These are phyloP conservation scores for Lampris megalopsis DNA, from an alignment of 2,113 vertebrate genomes.

Conservation along the genomic window DNA sequence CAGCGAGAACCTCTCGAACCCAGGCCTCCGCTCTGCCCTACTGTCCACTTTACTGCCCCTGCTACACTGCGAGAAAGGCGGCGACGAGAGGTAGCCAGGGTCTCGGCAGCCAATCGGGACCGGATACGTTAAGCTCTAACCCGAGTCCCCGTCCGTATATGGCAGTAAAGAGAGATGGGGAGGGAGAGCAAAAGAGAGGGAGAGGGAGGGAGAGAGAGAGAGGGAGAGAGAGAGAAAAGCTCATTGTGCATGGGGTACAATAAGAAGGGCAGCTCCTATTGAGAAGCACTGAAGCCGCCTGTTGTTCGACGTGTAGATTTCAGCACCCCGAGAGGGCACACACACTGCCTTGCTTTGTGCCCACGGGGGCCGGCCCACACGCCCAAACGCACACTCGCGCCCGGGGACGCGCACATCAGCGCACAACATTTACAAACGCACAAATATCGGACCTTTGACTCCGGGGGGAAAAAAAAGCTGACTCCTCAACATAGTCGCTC, in stretches of 20 bases:
- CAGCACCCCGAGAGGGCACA: conserved; percentile 66
- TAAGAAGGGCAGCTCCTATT: conserved; percentile 87
- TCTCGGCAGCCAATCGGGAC: conserved; percentile 46
- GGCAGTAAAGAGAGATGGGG: conserved; percentile 39
- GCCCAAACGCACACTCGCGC: conserved; percentile 68
- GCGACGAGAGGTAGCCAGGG: conserved; percentile 33
- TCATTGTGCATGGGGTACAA: conserved; percentile 87
- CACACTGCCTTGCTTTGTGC: conserved; percentile 83
- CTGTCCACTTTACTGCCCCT: neutral
- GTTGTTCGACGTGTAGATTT: conserved; percentile 82
- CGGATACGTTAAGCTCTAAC: conserved; percentile 42
- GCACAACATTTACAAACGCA: conserved; percentile 47
- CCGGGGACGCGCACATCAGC: conserved; percentile 39
- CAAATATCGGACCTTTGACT: conserved; percentile 36
- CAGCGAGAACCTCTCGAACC: neutral
- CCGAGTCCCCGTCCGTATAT: conserved; percentile 64
- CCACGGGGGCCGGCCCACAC: conserved; percentile 61
- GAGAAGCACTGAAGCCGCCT: conserved; percentile 82
- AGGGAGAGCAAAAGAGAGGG: neutral
- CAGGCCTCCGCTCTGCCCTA: conserved; percentile 15
- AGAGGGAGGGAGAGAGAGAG: neutral
- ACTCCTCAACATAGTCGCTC: conserved; percentile 6
- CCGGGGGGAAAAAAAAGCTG: conserved; percentile 9
- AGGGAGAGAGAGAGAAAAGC: conserved; percentile 75
- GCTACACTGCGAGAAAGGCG: conserved; percentile 20